Evolutionary conservation across 2,888 invertebrate genomes (phyloP), one percentile per base, ranked within the genome.

Genomic region (Steinernema carpocapsae): DNA sequence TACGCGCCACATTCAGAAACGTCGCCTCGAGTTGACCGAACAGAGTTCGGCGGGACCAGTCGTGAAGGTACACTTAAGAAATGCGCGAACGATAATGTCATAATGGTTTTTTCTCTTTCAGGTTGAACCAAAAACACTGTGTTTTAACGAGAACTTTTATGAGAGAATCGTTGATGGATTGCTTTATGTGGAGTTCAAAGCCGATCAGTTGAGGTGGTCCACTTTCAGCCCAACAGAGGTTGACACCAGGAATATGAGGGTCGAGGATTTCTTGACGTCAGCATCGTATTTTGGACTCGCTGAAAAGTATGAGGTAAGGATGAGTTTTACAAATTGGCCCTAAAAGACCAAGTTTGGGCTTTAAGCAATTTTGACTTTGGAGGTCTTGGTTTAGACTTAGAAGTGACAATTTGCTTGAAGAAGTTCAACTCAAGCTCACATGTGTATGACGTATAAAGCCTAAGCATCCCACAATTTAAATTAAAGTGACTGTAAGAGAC

Each of bases 81-180:
- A n/a, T n/a, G n/a, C n/a, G n/a, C n/a, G n/a, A n/a, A n/a, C n/a
- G n/a, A n/a, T n/a, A n/a, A n/a, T n/a, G n/a, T n/a, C n/a, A n/a
- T n/a, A n/a, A n/a, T n/a, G n/a, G n/a, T n/a, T n/a, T n/a, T n/a
- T n/a, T n/a, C n/a, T n/a, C n/a, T n/a, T 56, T 24, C 56, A 56
- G 56, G 26, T 56, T 26, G 56, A 56, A 56, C 56, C 56, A 2
- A 56, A 56, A 56, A 19, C 56, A 4, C 56, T 56, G 24, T 56
- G 26, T 26, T 56, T 56, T 19, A 26, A 26, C 26, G 56, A 56
- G 56, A 14, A 56, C 26, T 26, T 56, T 26, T 22, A 26, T 17
- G 56, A 56, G 56, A 22, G 56, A 12, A 22, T 56, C 2, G 6
- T 56, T 26, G 56, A 56, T 17, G 56, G 56, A 56, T 19, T 56